Conservation (phyloP, 2,888 invertebrate species). For the Ophion obscuratus region DNA sequence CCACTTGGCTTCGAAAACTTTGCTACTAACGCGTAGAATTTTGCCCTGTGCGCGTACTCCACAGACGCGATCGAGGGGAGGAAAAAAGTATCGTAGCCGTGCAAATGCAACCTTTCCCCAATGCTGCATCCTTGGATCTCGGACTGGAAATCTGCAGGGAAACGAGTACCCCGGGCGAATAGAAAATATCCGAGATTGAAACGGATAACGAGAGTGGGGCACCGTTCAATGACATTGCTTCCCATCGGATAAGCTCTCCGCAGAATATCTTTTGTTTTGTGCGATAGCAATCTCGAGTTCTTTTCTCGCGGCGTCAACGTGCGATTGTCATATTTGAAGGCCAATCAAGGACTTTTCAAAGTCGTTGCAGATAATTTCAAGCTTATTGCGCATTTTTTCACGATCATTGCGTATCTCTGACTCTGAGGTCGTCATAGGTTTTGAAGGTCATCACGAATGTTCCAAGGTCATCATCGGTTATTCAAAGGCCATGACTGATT, state of each 20-base stretch:
- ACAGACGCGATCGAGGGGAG: slow-evolving; percentile 10
- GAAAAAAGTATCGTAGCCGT: slow-evolving; percentile 20
- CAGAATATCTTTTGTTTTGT: neutral
- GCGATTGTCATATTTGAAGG: neutral
- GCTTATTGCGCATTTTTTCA: neutral
- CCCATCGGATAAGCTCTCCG: neutral
- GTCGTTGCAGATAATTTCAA: neutral
- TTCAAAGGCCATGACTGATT: no score
- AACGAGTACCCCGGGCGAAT: slow-evolving; percentile 3
- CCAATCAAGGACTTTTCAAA: neutral
- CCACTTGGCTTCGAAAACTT: slow-evolving; percentile 75
- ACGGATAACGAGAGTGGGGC: slow-evolving; percentile 42
- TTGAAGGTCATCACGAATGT: neutral
- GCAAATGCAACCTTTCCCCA: slow-evolving; percentile 39
- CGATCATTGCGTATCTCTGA: neutral
- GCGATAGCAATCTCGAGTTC: neutral
- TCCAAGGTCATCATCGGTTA: no score
- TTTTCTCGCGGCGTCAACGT: no score
- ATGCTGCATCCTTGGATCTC: slow-evolving; percentile 28
- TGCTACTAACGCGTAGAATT: slow-evolving; percentile 69
- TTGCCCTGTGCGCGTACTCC: slow-evolving; percentile 24
- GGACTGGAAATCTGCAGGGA: slow-evolving; percentile 19
- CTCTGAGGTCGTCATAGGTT: no score
- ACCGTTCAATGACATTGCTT: neutral
- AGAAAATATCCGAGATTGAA: slow-evolving; percentile 57